phyloP scores from a whole-genome alignment of 2,797 vertebrate genomes.

The Eulemur mongoz region DNA sequence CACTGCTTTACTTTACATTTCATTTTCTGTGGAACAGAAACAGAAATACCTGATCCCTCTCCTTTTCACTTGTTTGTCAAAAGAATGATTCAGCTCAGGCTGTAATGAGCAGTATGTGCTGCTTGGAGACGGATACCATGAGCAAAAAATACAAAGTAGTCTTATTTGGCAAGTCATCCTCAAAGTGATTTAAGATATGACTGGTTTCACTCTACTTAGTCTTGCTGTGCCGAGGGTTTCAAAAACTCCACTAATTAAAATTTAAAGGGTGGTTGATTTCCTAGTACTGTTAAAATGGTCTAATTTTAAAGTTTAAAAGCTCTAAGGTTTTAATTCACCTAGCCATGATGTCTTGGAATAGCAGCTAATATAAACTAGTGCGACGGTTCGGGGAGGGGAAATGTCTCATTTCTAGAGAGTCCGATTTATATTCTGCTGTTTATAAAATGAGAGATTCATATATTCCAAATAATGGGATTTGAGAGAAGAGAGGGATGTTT shows the following conservation, averaged over 20 bases:
- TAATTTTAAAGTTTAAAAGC: not conserved
- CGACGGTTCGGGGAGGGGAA: not conserved
- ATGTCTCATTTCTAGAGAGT: not conserved
- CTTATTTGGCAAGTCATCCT: not conserved
- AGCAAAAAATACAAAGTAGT: not conserved
- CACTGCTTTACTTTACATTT: not conserved
- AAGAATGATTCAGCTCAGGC: not conserved
- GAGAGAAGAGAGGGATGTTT: not conserved
- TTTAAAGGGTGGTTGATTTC: not conserved
- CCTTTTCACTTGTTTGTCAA: not conserved
- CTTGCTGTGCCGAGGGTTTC: not conserved
- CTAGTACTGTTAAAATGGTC: not conserved
- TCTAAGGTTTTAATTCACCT: not conserved
- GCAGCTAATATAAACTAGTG: not conserved
- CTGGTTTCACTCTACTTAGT: not conserved
- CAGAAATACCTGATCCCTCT: not conserved
- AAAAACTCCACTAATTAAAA: slow-evolving; percentile 35
- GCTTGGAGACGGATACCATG: not conserved
- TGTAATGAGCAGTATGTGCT: not conserved
- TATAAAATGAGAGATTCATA: not conserved
- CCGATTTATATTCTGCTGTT: not conserved
- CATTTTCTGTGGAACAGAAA: not conserved
- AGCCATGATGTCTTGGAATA: not conserved
- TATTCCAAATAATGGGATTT: not conserved
- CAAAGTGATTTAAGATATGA: not conserved